Conservation (phyloP, 2,888 invertebrate genomes). For the Anarsia innoxiella region DNA sequence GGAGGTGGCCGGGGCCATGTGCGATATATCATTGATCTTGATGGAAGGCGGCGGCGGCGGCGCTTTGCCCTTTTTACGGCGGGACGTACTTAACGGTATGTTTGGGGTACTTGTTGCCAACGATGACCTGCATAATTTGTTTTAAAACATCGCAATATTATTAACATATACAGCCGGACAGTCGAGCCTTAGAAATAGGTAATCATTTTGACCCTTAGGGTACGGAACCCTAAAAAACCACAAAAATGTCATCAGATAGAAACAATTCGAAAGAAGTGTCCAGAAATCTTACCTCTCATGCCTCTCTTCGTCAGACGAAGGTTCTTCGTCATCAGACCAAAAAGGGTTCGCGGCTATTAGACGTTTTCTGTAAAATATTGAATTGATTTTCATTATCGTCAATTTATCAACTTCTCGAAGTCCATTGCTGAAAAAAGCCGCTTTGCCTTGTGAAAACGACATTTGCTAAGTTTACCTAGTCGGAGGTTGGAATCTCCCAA, state of each 20-base stretch:
- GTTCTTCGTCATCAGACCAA: constrained; percentile 82
- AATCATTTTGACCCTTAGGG: too few relatives aligned
- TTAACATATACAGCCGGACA: background rate
- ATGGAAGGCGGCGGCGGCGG: constrained; percentile 75
- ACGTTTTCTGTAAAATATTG: constrained; percentile 45
- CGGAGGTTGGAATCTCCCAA: too few relatives aligned
- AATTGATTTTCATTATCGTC: background rate
- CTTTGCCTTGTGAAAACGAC: too few relatives aligned
- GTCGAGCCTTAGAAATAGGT: background rate
- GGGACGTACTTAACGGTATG: constrained; percentile 56
- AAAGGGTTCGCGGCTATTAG: constrained; percentile 82
- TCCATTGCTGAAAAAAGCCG: too few relatives aligned
- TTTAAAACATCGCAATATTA: too few relatives aligned
- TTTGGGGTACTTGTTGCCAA: constrained; percentile 59
- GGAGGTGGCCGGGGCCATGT: constrained; percentile 39
- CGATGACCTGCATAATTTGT: constrained; percentile 50
- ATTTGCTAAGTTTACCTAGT: too few relatives aligned
- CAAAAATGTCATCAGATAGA: too few relatives aligned
- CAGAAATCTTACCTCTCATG: constrained; percentile 40
- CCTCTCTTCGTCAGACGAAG: constrained; percentile 69
- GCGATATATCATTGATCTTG: constrained; percentile 26
- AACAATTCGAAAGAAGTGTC: too few relatives aligned
- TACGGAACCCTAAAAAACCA: too few relatives aligned
- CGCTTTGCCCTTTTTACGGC: constrained; percentile 80
- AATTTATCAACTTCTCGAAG: too few relatives aligned